These are phyloP conservation scores for Nyctalus aviator DNA, from an alignment of 2,797 vertebrate species.

Conservation along the genomic window DNA sequence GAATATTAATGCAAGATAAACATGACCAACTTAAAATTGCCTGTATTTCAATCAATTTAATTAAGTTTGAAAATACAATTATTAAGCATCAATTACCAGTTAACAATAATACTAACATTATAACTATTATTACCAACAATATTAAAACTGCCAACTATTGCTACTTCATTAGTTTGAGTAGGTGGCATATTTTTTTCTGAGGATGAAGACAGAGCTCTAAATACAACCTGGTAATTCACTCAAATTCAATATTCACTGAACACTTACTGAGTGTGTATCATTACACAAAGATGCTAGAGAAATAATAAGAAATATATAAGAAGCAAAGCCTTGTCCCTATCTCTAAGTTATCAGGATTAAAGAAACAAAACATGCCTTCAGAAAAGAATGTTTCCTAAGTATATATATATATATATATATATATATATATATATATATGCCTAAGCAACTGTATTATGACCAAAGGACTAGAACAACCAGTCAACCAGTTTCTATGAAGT, in stretches of 20 bases:
- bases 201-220: not conserved
- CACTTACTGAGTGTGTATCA: not conserved
- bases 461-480: too few relatives aligned
- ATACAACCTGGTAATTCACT: not conserved
- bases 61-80: constrained; percentile 21
- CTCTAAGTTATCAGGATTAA: not conserved
- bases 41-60: not conserved
- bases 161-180: not conserved
- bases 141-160: not conserved
- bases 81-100: not conserved
- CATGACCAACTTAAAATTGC: not conserved
- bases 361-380: not conserved
- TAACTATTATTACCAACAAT: not conserved
- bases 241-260: not conserved
- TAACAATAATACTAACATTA: not conserved
- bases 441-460: too few relatives aligned
- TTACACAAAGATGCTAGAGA: not conserved
- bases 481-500: too few relatives aligned
- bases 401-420: too few relatives aligned
- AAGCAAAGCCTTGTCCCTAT: not conserved
- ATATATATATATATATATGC: too few relatives aligned
- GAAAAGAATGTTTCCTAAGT: not conserved
- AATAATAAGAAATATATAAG: not conserved
- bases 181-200: not conserved
- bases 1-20: not conserved